phyloP scores from a whole-genome alignment of 2,113 vertebrate species.

The Paradoxurus hermaphroditus region DNA sequence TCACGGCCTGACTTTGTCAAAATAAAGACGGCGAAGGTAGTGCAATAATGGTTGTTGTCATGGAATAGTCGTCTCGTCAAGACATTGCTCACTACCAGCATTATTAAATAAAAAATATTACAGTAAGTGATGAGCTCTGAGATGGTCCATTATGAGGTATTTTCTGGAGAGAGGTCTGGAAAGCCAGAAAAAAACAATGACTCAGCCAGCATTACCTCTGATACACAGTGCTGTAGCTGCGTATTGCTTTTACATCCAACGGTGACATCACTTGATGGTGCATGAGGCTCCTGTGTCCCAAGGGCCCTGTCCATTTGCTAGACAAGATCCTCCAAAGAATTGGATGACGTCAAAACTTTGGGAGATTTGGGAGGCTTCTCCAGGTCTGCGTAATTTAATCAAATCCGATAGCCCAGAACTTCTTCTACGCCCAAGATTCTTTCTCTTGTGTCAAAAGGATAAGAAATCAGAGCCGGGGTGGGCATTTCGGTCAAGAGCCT shows the following conservation, averaged over 20 bases:
- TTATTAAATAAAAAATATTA: background rate
- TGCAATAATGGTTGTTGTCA: background rate
- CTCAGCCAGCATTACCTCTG: conserved; percentile 50
- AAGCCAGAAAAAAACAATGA: conserved; percentile 50
- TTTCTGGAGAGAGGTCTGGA: conserved; percentile 35
- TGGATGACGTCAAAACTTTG: background rate
- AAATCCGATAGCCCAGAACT: background rate
- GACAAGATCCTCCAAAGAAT: background rate
- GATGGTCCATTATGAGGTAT: background rate
- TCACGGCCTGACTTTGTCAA: background rate
- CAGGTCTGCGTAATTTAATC: background rate
- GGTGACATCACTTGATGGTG: background rate
- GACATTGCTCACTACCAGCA: background rate
- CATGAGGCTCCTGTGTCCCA: background rate
- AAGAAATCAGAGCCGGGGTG: background rate
- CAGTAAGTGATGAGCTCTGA: background rate
- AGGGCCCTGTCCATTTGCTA: background rate
- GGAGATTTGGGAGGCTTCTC: background rate
- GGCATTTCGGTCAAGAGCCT: background rate
- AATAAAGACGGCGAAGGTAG: background rate
- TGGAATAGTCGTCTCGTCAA: background rate
- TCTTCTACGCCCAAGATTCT: background rate
- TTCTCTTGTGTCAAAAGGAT: background rate
- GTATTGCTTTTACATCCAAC: background rate
- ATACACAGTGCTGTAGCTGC: background rate